Percentiles rank a stretch among this genome's conserved stretches.
Conservation (phyloP, 2,797 vertebrate species). For the Danio kyathit region DNA sequence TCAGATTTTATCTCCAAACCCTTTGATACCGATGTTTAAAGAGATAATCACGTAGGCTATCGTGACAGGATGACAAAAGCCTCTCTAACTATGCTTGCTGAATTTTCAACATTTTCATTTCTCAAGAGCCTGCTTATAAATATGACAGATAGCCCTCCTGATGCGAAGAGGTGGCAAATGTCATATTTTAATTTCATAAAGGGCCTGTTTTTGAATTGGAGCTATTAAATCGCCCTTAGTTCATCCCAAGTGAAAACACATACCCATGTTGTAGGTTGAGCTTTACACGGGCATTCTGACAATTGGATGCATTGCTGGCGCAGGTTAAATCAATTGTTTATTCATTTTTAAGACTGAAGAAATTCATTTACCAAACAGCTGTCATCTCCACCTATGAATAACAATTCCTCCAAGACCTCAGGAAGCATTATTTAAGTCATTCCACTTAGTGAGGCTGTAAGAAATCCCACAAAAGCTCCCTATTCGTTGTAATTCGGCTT, state of each 20-base stretch:
- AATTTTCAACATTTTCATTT: conserved; percentile 44
- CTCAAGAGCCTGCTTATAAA: conserved; percentile 32
- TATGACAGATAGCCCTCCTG: conserved; percentile 38
- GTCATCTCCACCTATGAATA: conserved; percentile 73
- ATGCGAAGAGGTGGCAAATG: conserved; percentile 32
- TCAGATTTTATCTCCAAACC: conserved; percentile 29
- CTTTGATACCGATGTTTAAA: conserved; percentile 42
- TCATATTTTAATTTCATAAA: conserved; percentile 51
- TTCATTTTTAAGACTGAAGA: conserved; percentile 64
- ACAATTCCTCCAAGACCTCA: conserved; percentile 65
- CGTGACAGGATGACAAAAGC: conserved; percentile 42
- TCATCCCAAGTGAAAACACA: conserved; percentile 19
- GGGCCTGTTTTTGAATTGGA: conserved; percentile 46
- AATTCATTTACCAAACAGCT: conserved; percentile 73
- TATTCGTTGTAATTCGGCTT: conserved; percentile 38
- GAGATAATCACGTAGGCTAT: conserved; percentile 34
- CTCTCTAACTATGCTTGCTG: conserved; percentile 3
- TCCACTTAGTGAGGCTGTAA: conserved; percentile 55
- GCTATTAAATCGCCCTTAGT: conserved; percentile 52
- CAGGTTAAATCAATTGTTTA: conserved; percentile 65
- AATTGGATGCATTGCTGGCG: conserved; percentile 23
- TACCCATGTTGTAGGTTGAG: conserved; percentile 23
- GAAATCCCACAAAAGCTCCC: conserved; percentile 40
- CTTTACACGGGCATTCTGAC: conserved; percentile 6
- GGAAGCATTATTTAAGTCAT: conserved; percentile 66